A percentile compares a stretch with the other conserved stretches of the same genome.
phyloP scores from a whole-genome alignment of 1,140 invertebrate genomes.

The Drosophila saltans region DNA sequence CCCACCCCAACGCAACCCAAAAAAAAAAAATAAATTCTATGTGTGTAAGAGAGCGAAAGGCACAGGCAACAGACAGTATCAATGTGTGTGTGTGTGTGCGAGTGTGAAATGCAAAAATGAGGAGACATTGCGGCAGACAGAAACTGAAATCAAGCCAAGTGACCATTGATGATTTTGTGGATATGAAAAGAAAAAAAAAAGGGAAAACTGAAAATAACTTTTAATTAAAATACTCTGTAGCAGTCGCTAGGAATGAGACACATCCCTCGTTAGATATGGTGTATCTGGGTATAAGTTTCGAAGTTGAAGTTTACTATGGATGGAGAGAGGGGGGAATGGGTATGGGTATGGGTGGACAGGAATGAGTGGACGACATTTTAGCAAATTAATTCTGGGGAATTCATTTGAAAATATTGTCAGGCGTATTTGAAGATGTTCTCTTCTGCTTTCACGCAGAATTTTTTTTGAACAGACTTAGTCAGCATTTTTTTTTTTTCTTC shows the following conservation, averaged over 20 bases:
- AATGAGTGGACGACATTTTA: constrained; percentile 17
- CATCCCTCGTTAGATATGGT: constrained; percentile 1
- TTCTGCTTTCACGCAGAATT: background rate
- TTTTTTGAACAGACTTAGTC: constrained; percentile 8
- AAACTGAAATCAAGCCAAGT: constrained; percentile 25
- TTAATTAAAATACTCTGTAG: constrained; percentile 27
- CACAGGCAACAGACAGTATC: too few species aligned
- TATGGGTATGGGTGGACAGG: background rate
- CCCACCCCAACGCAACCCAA: too few species aligned
- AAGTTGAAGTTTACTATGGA: background rate
- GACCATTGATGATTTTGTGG: constrained; percentile 28
- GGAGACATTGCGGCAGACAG: constrained; percentile 5
- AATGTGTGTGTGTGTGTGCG: constrained; percentile 1
- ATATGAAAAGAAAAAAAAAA: constrained; percentile 11
- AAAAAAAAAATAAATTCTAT: background rate
- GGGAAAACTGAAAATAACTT: constrained; percentile 28
- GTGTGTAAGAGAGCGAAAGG: background rate
- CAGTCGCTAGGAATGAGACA: background rate
- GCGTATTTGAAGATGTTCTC: constrained; percentile 4
- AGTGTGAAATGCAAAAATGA: constrained; percentile 10
- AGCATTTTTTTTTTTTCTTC: background rate
- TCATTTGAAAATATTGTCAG: constrained; percentile 24
- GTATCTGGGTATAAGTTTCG: background rate
- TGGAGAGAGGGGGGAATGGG: background rate
- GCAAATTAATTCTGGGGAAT: constrained; percentile 24